Conservation (phyloP, 2,888 invertebrate species). For the Vesta saturnalis region DNA sequence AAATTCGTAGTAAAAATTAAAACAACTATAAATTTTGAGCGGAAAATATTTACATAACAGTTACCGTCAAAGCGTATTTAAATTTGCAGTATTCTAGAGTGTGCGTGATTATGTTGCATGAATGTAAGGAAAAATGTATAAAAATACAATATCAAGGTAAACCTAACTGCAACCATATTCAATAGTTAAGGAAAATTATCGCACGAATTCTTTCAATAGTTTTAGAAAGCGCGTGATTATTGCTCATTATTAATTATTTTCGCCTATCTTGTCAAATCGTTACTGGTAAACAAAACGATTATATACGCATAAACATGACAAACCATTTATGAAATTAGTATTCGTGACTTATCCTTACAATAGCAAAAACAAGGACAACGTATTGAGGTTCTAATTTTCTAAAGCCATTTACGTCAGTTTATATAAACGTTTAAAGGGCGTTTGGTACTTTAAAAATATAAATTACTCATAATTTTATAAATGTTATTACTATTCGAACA, state of each 20-base stretch:
- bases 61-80: too few species aligned
- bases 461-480: too few species aligned
- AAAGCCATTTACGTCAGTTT: too few species aligned
- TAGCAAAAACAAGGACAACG: background rate
- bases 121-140: too few species aligned
- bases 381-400: background rate
- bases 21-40: too few species aligned
- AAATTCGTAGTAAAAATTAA: too few species aligned
- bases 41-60: too few species aligned
- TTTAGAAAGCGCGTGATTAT: slow-evolving; percentile 6
- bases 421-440: too few species aligned
- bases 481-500: too few species aligned
- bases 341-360: slow-evolving; percentile 8
- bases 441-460: too few species aligned
- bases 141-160: background rate
- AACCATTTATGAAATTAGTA: slow-evolving; percentile 13
- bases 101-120: too few species aligned
- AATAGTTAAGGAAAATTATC: background rate
- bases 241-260: slow-evolving; percentile 6
- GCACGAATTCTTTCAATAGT: background rate
- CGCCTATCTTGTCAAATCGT: background rate
- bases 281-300: slow-evolving; percentile 11
- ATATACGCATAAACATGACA: slow-evolving; percentile 3
- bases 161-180: background rate
- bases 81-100: too few species aligned